Evolutionary conservation across 1,140 invertebrate species (phyloP), one percentile per base, ranked within the genome.

Genomic region (Drosophila kepulauana): DNA sequence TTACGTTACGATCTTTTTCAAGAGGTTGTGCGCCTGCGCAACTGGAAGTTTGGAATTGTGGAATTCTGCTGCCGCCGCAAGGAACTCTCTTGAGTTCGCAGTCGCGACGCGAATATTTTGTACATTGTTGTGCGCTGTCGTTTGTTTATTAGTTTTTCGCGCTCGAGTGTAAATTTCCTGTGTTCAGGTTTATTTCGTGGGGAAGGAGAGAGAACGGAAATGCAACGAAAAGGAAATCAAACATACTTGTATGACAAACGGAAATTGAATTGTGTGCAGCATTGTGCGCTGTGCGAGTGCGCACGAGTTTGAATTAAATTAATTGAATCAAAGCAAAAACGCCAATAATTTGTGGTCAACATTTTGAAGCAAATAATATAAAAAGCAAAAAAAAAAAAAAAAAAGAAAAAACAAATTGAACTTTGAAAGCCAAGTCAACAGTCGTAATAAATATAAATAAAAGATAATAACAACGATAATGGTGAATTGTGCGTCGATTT

Each of bases 141-240:
- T 73, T 69, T 81, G 67, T 74, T 82, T 81, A 59, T 76, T 87
- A 66, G 66, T 51, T 65, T 73, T 61, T 70, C 46, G 48, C 82
- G 52, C 51, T 79, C 54, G 68, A 75, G 74, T 73, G 74, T 73
- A 62, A 89, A 70, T 89, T 88, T 88, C 81, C 84, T 88, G 84
- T 75, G 84, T 75, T 54, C 54, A 30, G 35, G 45, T 48, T 43
- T 6, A 7, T n/a, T 13, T 28, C 10, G 1, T 20, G n/a, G 20
- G 35, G 38, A 30, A 15, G 43, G 5, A 16, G 28, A 16, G 52
- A 45, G 11, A 84, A 62, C 70, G 84, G 80, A 84, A 87, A 77
- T 66, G 77, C 68, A 65, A 20, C 64, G 61, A 45, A 84, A 82
- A 68, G 78, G 69, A 56, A 74, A 75, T 52, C 69, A 43, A 65